A percentile compares a stretch with the other conserved stretches of the same genome.
Conservation (phyloP, 2,113 vertebrate species). For the Peromyscus californicus region DNA sequence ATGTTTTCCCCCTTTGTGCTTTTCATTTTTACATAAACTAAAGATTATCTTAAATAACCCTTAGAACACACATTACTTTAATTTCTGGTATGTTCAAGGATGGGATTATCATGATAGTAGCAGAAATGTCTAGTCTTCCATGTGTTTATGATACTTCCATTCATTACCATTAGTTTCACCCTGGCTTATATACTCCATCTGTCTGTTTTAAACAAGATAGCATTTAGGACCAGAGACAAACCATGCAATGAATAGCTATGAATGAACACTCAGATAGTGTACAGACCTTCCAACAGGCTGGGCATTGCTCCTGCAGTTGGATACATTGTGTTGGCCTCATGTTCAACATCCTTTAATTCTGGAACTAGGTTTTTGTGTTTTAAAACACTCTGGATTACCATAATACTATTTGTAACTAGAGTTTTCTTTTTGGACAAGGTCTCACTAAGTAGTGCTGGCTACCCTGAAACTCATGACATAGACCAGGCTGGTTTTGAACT, state of each 20-base stretch:
- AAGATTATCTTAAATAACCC: neutral
- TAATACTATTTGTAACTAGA: neutral
- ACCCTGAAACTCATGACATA: neutral
- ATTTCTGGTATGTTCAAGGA: neutral
- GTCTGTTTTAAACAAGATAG: neutral
- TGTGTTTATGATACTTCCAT: neutral
- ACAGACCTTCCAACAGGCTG: neutral
- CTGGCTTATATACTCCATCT: neutral
- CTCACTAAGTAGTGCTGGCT: neutral
- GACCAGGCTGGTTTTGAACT: neutral
- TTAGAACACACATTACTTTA: neutral
- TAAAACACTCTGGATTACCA: neutral
- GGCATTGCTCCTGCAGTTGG: neutral
- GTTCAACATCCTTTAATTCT: neutral
- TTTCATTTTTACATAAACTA: conserved; percentile 12
- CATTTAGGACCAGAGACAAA: neutral
- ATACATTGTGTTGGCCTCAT: neutral
- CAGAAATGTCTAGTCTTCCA: neutral
- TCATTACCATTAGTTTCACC: neutral
- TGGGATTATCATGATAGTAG: neutral
- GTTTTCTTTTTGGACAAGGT: neutral
- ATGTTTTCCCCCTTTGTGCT: neutral
- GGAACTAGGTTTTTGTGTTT: conserved; percentile 16
- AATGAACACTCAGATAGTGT: no score
- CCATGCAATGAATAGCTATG: neutral